These are phyloP conservation scores for Bilobella aurantiaca DNA, from an alignment of 1,140 invertebrate species.

Conservation along the genomic window DNA sequence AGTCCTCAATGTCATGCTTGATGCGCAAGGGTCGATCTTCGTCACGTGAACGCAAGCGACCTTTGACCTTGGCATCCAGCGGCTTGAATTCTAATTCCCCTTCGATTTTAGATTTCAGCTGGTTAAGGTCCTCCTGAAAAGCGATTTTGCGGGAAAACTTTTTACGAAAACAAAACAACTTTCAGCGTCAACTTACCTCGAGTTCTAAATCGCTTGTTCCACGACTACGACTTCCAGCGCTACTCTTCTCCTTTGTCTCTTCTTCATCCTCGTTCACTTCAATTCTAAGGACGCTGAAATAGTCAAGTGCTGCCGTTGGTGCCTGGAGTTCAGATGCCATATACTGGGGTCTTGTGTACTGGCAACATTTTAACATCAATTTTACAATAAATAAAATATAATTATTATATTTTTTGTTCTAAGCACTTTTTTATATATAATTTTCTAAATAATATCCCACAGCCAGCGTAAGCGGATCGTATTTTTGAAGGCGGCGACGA, in stretches of 20 bases:
- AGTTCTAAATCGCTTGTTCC: not conserved
- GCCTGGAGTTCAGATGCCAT: not conserved
- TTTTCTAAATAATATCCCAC: not conserved
- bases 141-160: not conserved
- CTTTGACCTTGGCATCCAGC: conserved; percentile 5
- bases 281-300: not conserved
- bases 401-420: too few relatives aligned
- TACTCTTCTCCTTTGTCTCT: not conserved
- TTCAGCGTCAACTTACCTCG: too few relatives aligned
- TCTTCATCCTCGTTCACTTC: not conserved
- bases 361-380: not conserved
- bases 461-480: conserved; percentile 17
- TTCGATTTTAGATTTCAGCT: not conserved
- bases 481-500: conserved; percentile 22
- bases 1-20: conserved; percentile 19
- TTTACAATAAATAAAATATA: not conserved
- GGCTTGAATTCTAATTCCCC: conserved; percentile 12
- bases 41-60: conserved; percentile 17
- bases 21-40: conserved; percentile 23
- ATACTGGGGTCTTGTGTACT: conserved; percentile 5
- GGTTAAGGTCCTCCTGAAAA: not conserved
- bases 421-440: too few relatives aligned
- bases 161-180: not conserved
- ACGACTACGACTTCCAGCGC: not conserved
- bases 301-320: not conserved